Evolutionary conservation across 2,113 vertebrate species (phyloP), one percentile per base, ranked within the genome.

Genomic region (Limanda limanda): DNA sequence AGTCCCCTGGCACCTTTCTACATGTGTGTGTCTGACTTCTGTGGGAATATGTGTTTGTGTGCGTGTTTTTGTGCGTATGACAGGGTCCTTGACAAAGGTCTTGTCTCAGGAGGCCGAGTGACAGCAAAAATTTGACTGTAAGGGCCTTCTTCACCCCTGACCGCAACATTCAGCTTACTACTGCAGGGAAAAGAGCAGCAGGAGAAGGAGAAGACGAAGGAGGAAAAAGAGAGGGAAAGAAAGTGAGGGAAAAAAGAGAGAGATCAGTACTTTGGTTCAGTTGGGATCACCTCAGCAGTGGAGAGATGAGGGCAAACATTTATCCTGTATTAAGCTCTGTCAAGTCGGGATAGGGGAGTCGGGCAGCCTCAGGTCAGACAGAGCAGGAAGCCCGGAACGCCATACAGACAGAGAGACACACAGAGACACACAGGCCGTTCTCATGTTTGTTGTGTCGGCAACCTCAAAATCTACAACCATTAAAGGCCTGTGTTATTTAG

Each of bases 21-120:
- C 66, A 1, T 62, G 18, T 69, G 31, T 74, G 69, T 64, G 40
- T 71, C 23, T 74, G 25, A n/a, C 52, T 66, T 57, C 23, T 60
- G 24, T 71, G 21, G 25, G 75, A 45, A 75, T 37, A 64, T 42
- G 82, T 51, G 75, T 52, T 75, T 45, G 68, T 42, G 82, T 48
- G 48, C 7, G 48, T 45, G 13, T 42, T 10, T 20, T 18, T 20
- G 20, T 70, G n/a, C 51, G 78, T 35, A 60, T 35, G 82, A 80
- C 69, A 71, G 79, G 72, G 82, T 84, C 63, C 73, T 68, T 81
- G 79, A 86, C 78, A 81, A 69, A 57, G 71, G 83, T 86, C 86
- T 37, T 60, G 67, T 76, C 86, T 87, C 86, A 5, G 40, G 66
- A 79, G 75, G 52, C 72, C 61, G 69, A 70, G 55, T 85, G 81